These are phyloP conservation scores for Venustaconcha ellipsiformis DNA, from an alignment of 1,140 invertebrate species.

Conservation along the genomic window DNA sequence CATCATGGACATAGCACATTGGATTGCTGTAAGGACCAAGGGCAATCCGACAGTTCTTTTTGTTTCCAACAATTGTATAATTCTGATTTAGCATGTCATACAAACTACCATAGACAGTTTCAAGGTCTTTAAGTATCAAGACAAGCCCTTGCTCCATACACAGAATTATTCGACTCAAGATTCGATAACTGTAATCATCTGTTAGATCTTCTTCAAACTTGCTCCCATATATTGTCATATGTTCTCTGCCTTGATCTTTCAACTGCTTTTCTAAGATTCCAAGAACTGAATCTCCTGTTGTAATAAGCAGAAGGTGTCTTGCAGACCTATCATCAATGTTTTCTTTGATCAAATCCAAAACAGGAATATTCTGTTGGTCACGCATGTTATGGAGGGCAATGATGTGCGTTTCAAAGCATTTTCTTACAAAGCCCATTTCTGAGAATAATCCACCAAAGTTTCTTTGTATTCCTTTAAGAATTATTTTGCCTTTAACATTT, in stretches of 20 bases:
- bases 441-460: conserved; percentile 41
- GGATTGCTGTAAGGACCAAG: conserved; percentile 47
- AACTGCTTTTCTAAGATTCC: conserved; percentile 21
- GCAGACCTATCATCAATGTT: conserved; percentile 27
- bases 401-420: conserved; percentile 15
- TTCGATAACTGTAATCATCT: conserved; percentile 43
- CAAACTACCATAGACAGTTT: conserved; percentile 47
- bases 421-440: conserved; percentile 8
- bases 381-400: too few species aligned
- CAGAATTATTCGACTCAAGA: conserved; percentile 43
- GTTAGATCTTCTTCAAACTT: conserved; percentile 43
- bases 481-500: conserved; percentile 26
- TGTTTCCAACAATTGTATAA: conserved; percentile 40
- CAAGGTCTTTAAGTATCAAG: conserved; percentile 43
- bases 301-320: conserved; percentile 30
- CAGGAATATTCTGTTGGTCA: not conserved
- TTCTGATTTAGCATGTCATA: conserved; percentile 55
- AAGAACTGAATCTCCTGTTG: conserved; percentile 24
- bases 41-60: conserved; percentile 39
- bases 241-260: not conserved
- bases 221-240: conserved; percentile 38
- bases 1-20: conserved; percentile 41
- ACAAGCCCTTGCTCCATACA: conserved; percentile 49
- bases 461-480: conserved; percentile 23
- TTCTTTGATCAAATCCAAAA: conserved; percentile 27